Base-by-base conservation (phyloP, 2,113 vertebrate genomes). In the Heterotis niloticus region DNA sequence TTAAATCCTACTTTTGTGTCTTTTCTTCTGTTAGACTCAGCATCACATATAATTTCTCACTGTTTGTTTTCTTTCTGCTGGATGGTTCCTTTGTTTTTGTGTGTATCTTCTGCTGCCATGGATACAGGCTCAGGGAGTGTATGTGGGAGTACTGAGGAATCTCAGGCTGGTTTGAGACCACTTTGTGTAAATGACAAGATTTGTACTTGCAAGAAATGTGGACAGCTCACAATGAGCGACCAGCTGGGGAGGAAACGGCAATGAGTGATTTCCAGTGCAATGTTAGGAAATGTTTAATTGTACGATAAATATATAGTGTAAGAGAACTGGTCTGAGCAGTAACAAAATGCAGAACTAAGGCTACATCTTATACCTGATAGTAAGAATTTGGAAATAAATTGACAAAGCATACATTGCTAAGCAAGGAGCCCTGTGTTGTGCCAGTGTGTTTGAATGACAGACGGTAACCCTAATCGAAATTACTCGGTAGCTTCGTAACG, bases 11-110 rank as follows among this genome's bases (percentile, higher is more conserved):
- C 60, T 69, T 23, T 14, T 17, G 12, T 78, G 66, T 44, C 20
- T 70, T 78, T 44, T 20, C 18, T 59, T 34, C 26, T 29, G 9
- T 62, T 70, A 20, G 59, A 13, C 0, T 17, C 29, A 64, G 67
- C 56, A 44, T 34, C 12, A 28, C 71, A 28, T 74, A 54, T 51
- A 51, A 77, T 54, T 29, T 76, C 12, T 5, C 44, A 44, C 12
- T 76, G 24, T 51, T n/a, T 51, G 34, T 73, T 23, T 54, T 14
- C 68, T 69, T 20, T 5, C 16, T 23, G 54, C 54, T 74, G 71
- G 71, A 59, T 67, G 56, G 20, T 51, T 11, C 51, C 67, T 67
- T 78, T 78, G 77, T 70, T 78, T 78, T 71, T 62, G 13, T 69
- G 24, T 59, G 51, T 54, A n/a, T 78, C 29, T 51, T 52, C 29